A percentile compares a stretch with the other conserved stretches of the same genome.
Evolutionary conservation across 2,888 invertebrate genomes (phyloP).

Genomic region (Theodoxus fluviatilis): DNA sequence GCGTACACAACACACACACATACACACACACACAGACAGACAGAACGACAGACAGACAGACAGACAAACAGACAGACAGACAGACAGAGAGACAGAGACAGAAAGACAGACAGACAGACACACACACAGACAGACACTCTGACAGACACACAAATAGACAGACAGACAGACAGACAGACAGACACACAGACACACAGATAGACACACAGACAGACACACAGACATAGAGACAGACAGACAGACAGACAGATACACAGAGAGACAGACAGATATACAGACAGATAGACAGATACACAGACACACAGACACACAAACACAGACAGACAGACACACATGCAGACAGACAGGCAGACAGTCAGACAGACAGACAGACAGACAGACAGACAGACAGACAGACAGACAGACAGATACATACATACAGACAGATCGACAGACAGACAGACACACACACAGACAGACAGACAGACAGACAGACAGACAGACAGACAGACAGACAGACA

Average conservation of each 20-base stretch:
- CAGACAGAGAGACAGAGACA: background rate
- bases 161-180: slow-evolving; percentile 6
- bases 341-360: background rate
- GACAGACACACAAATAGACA: background rate
- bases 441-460: slow-evolving; percentile 11
- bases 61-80: slow-evolving; percentile 6
- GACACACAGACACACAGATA: background rate
- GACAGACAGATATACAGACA: slow-evolving; percentile 4
- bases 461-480: background rate
- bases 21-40: slow-evolving; percentile 12
- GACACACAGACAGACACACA: background rate
- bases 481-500: background rate
- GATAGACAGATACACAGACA: background rate
- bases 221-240: background rate
- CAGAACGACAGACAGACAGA: background rate
- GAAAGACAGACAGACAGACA: background rate
- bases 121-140: slow-evolving; percentile 13
- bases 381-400: background rate
- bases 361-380: slow-evolving; percentile 5
- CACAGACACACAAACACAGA: background rate
- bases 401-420: background rate
- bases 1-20: background rate
- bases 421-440: background rate
- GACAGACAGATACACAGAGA: background rate
- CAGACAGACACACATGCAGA: slow-evolving; percentile 3